Conservation (phyloP, 2,888 invertebrate species). For the Zele albiditarsus region DNA sequence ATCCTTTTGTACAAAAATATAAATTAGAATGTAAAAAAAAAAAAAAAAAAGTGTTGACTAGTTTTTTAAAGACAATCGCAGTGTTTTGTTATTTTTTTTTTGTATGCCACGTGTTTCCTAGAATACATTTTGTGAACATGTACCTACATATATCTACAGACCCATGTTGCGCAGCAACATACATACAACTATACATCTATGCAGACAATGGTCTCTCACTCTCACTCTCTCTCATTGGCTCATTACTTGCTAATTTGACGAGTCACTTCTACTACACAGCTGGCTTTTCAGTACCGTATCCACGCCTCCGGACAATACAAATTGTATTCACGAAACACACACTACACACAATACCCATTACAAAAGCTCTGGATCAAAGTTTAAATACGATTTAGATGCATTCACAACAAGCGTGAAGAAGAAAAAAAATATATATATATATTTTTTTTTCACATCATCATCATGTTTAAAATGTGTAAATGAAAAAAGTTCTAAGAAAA, state of each 20-base stretch:
- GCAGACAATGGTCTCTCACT: background rate
- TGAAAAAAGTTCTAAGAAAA: background rate
- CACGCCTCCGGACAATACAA: background rate
- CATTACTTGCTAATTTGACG: constrained; percentile 27
- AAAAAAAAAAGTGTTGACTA: background rate
- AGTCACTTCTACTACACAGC: background rate
- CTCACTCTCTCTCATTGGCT: background rate
- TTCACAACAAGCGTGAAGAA: too few species aligned
- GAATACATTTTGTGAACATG: background rate
- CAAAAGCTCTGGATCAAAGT: too few species aligned
- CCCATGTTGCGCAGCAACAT: too few species aligned
- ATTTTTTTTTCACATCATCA: background rate
- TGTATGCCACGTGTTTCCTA: background rate
- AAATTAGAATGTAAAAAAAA: background rate
- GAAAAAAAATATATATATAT: background rate
- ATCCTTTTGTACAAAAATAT: background rate
- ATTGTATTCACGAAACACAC: background rate
- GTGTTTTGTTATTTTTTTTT: background rate
- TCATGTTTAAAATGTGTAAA: background rate
- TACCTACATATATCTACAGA: too few species aligned
- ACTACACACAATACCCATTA: too few species aligned
- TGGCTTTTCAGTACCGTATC: background rate
- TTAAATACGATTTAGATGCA: too few species aligned
- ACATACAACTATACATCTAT: background rate
- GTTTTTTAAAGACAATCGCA: background rate